Evolutionary conservation across 2,888 invertebrate species (phyloP), one percentile per base, ranked within the genome.

Genomic region (Sialis fuliginosa): DNA sequence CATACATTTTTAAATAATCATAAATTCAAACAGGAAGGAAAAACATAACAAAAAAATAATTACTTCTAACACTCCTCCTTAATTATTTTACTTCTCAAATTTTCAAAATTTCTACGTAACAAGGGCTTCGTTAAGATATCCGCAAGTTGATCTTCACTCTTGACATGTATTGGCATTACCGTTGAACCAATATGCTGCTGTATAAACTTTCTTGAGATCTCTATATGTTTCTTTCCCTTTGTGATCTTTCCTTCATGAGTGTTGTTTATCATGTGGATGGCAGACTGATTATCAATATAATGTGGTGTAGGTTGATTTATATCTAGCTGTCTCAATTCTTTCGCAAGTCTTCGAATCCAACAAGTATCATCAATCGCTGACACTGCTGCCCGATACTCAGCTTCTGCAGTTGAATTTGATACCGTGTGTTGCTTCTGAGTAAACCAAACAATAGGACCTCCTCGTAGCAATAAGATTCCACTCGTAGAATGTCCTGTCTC

Each of bases 181-280:
- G 39, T 45, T 7, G n/a, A 6, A 1, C 31, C 39, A n/a, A 45
- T 12, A 39, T 45, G 45, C 22, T 45, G 8, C 39, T 13, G 12
- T 48, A 57, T 42, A 33, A 49, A 49, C 13, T 49, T 43, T 33
- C 47, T 47, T 13, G 22, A 9, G 30, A 49, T 49, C 13, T 49
- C 49, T 75, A 75, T 66, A 70, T 68, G 53, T 54, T 54, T 53
- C 54, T 50, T 47, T 39, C 39, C 47, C 42, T 48, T 50, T 9
- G 42, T 49, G 42, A 44, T 39, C 33, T 46, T 46, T 33, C 39
- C 43, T 35, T 47, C 46, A n/a, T 52, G 48, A n/a, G 48, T 45
- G 39, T 51, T 52, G 5, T 47, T 45, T 4, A 50, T 41, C 32
- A 54, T 42, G 41, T 50, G 50, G 5, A 52, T 52, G 1, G 51